phyloP scores from a whole-genome alignment of 2,113 vertebrate species.

The Rhinichthys klamathensis region DNA sequence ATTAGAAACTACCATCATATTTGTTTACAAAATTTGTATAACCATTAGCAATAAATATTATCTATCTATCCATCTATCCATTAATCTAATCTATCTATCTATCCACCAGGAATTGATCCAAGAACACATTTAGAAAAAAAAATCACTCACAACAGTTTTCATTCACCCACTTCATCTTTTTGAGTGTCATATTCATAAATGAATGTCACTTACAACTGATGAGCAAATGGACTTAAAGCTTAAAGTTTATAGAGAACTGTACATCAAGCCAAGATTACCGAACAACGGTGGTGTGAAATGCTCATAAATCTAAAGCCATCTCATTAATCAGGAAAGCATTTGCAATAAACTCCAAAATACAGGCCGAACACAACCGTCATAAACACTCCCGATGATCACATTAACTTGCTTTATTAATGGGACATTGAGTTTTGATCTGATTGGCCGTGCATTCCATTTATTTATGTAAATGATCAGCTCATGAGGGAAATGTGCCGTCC shows the following conservation, averaged over 20 bases:
- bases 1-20: no score
- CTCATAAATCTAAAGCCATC: background rate
- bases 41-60: background rate
- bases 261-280: constrained; percentile 2
- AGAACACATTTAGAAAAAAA: background rate
- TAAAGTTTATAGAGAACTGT: background rate
- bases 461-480: constrained; percentile 55
- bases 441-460: constrained; percentile 45
- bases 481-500: constrained; percentile 45
- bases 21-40: background rate
- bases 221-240: constrained; percentile 14
- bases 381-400: constrained; percentile 18
- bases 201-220: background rate
- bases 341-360: constrained; percentile 32
- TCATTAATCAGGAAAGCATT: constrained; percentile 32
- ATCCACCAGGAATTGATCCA: constrained; percentile 22
- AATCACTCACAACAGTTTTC: background rate
- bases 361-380: background rate
- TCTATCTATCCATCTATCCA: no score
- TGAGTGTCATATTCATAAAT: background rate
- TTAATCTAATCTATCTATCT: background rate
- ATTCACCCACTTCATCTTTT: background rate
- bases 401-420: constrained; percentile 35
- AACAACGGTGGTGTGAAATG: constrained; percentile 1
- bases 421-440: constrained; percentile 45